Evolutionary conservation across 2,113 vertebrate species (phyloP), one percentile per base, ranked within the genome.

Genomic region (Prochilodus magdalenae): DNA sequence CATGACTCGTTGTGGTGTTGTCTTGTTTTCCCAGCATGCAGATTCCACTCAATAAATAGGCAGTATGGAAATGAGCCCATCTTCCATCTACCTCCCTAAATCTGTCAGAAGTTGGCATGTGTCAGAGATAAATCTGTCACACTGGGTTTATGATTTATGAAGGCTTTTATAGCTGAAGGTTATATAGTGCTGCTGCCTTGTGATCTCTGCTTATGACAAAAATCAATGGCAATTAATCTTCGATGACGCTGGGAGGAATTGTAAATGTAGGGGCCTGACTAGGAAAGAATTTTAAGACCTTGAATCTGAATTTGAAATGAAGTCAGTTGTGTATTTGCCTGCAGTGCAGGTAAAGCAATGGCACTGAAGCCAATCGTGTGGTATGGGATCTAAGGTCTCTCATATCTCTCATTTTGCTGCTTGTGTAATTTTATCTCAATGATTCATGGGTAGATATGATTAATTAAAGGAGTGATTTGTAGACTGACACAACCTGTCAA

Each of bases 111-210:
- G 51, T 20, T 29, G 33, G 72, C 51, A 47, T 67, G 62, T 67
- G 62, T 65, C 62, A 57, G 13, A 75, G 72, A 74, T 81, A 81
- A 75, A 75, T 60, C 44, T 78, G 75, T 49, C 75, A 75, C 44
- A 55, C 62, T 20, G n/a, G 71, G 49, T 75, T 75, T 75, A 44
- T 74, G 80, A 82, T 74, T 82, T 74, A n/a, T 63, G 24, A 67
- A 33, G 40, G 55, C 22, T 79, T 83, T 80, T 80, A 76, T 73
- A 70, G 67, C 4, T 69, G 65, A 53, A 62, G 80, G 80, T 82
- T 76, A 76, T 76, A 47, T 70, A 75, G 49, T 60, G 55, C 73
- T 66, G 24, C 60, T 80, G 24, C 66, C 77, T 77, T 63, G 72
- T 55, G 65, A 80, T 70, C 29, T 55, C 11, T 83, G 67, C 30